Base-by-base conservation (phyloP, 64 coral and sea anemone species). In the Astreopora myriophthalma region DNA sequence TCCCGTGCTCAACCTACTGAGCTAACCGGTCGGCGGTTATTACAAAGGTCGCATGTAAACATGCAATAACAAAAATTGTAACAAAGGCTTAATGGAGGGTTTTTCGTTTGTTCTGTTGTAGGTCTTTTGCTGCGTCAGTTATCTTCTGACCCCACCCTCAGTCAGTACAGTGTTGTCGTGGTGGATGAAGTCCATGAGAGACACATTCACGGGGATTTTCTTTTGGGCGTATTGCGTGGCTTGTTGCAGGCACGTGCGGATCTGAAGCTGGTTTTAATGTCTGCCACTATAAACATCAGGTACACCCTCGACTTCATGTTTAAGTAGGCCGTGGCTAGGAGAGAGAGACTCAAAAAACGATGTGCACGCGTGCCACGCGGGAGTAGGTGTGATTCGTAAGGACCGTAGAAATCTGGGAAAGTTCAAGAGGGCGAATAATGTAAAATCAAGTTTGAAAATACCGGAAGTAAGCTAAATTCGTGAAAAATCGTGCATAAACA, bases 201-300 rank as follows among this genome's bases (percentile, higher is more conserved):
- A 17, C 96, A 98, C 95, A 76, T 98, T 34, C 96, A 98, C 62
- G 96, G 96, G 1, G 96, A 98, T 55, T 98, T 98, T 74, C 89
- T 98, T 37, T 87, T 98, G 46, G 96, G 96, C 31, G 85, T 95
- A 57, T 80, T 98, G 39, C 85, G 90, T 55, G 91, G 93, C 39
- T 68, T 98, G 30, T 32, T 95, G 12, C 83, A 98, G 69, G 93
- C 93, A 1, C 89, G 96, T 7, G 74, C 88, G 34, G 93, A 98
- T 67, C 86, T 98, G 3, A 98, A 98, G 35, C 71, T 98, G 57
- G 90, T 98, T 77, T 81, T 98, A 7, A 98, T 98, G 96, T 98
- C 96, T 10, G 96, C 96, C 26, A 98, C 96, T 34, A 98, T 98
- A 29, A 98, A 98, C 46, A 98, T 98, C 51, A 89, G 92, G 96